Evolutionary conservation across 1,140 invertebrate genomes (phyloP), one percentile per base, ranked within the genome.

Genomic region (Charaxes varanes): DNA sequence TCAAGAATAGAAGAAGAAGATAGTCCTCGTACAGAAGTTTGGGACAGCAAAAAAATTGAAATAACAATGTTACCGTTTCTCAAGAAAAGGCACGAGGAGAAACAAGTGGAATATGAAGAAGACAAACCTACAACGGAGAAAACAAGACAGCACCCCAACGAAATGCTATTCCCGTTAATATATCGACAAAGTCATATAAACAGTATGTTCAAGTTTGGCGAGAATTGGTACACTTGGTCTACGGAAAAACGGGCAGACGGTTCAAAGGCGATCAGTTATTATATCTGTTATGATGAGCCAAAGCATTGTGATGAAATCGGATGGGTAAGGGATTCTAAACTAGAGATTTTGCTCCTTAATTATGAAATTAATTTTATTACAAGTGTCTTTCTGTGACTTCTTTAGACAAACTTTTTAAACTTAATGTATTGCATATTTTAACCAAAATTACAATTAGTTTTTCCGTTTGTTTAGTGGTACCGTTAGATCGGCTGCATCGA

Each of bases 161-260:
- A 79, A 36, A 51, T 81, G 48, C 53, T 81, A 2, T 81, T 81
- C 32, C 73, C 77, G 0, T 41, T 81, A 23, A 79, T 81, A 37
- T 79, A 79, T 41, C 53, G 50, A 3, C 77, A 81, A 45, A 60
- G 22, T 30, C 68, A 81, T 33, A 67, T 81, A 13, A 79, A 76
- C 36, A 79, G 68, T 21, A 79, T 81, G 77, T 81, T 81, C 34
- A 79, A 79, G 38, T 79, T 77, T 32, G 77, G 70, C 2, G 70
- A 79, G 16, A 79, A 68, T 14, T 81, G 74, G 77, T 79, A 79
- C 36, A 81, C 77, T 8, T 81, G 77, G 77, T 68, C 74, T 0
- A 67, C 59, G 3, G 77, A 81, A 28, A 74, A 68, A 32, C 44
- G 74, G 3, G 56, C 55, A 0, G 77, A 81, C 31, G 74, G 74